A percentile compares a stretch with the other conserved stretches of the same genome.
Conservation (phyloP, 2,113 vertebrate genomes). For the Peromyscus maniculatus region DNA sequence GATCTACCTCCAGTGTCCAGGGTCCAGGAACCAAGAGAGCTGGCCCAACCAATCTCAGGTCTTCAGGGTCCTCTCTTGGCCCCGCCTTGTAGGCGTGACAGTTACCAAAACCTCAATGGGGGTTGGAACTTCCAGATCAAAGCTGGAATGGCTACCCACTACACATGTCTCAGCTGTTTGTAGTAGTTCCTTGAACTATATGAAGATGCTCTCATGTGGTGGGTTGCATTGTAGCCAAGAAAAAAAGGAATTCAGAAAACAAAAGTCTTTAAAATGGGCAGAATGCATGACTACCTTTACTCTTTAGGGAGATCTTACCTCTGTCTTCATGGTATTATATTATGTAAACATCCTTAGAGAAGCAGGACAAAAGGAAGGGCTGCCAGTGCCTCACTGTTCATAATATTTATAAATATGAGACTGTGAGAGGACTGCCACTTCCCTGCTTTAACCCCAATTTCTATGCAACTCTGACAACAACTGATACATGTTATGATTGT, state of each 20-base stretch:
- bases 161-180: not conserved
- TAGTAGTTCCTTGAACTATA: not conserved
- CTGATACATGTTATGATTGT: not conserved
- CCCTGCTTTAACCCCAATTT: not conserved
- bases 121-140: too few species aligned
- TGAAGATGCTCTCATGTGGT: not conserved
- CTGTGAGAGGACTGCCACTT: not conserved
- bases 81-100: too few species aligned
- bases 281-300: not conserved
- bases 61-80: too few species aligned
- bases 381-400: not conserved
- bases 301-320: not conserved
- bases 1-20: too few species aligned
- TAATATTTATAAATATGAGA: not conserved
- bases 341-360: not conserved
- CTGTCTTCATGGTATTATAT: not conserved
- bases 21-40: too few species aligned
- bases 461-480: not conserved
- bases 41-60: too few species aligned
- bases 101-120: too few species aligned
- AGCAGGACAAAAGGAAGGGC: not conserved
- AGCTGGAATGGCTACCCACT: too few species aligned
- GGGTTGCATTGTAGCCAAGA: not conserved
- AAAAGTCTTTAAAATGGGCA: not conserved
- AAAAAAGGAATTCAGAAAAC: not conserved